A percentile compares a stretch with the other conserved stretches of the same genome.
Conservation (phyloP, 2,113 vertebrate genomes). For the Oreochromis aureus region DNA sequence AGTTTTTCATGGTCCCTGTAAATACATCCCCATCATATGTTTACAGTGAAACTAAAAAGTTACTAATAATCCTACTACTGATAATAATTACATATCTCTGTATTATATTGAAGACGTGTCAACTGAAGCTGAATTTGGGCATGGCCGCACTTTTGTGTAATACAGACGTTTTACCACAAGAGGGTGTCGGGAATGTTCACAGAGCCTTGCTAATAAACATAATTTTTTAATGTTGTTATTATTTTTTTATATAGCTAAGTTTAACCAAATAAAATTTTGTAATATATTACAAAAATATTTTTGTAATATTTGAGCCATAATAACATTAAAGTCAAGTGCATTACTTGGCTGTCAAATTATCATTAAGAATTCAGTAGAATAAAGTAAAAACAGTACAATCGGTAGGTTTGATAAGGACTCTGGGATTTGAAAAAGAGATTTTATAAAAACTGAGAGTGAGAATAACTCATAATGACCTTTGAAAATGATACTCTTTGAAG, state of each 20-base stretch:
- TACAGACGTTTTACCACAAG: not conserved
- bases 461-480: slow-evolving; percentile 40
- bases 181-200: not conserved
- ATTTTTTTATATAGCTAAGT: not conserved
- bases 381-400: not conserved
- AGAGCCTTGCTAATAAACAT: not conserved
- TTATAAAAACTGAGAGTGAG: not conserved
- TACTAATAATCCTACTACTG: not conserved
- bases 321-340: not conserved
- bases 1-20: not conserved
- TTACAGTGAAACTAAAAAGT: not conserved
- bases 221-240: not conserved
- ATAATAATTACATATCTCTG: not conserved
- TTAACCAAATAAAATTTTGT: not conserved
- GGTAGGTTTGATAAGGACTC: not conserved
- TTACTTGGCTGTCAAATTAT: not conserved
- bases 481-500: slow-evolving; percentile 24
- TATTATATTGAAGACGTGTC: not conserved
- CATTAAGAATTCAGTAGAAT: not conserved
- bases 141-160: not conserved
- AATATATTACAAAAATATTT: not conserved
- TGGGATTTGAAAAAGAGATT: not conserved
- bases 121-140: not conserved
- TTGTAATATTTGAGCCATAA: not conserved
- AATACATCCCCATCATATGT: not conserved